Conservation (phyloP, 2,797 vertebrate species). For the Mormyrops attenuatus region DNA sequence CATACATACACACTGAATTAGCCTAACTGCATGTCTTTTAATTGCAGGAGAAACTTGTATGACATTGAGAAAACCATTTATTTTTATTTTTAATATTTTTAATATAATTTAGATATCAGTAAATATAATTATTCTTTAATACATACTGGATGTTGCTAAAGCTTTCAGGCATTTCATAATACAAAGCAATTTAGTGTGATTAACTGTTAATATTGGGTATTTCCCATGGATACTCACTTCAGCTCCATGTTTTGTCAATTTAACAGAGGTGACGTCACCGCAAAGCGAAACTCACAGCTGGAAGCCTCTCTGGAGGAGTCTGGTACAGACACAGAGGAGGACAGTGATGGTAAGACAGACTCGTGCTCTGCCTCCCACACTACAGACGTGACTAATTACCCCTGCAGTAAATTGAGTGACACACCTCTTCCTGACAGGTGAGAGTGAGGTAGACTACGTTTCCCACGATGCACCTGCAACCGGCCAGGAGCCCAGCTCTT, state of each 20-base stretch:
- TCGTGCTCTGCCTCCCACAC: not conserved
- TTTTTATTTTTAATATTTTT: not conserved
- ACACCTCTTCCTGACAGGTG: conserved; percentile 41
- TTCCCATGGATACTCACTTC: not conserved
- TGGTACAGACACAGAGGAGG: conserved; percentile 59
- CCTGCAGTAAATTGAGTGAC: not conserved
- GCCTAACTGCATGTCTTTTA: not conserved
- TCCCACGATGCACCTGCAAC: conserved; percentile 30
- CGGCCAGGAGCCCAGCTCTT: conserved; percentile 39
- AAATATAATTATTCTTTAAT: not conserved
- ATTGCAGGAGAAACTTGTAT: not conserved
- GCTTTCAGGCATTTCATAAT: not conserved
- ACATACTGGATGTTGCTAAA: not conserved
- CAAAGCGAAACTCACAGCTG: conserved; percentile 54
- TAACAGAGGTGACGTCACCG: conserved; percentile 65
- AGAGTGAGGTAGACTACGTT: conserved; percentile 39
- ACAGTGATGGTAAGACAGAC: conserved; percentile 44
- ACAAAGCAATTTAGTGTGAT: not conserved
- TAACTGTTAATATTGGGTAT: not conserved
- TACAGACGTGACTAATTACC: not conserved
- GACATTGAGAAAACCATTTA: not conserved
- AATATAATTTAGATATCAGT: not conserved
- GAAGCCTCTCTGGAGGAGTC: conserved; percentile 56
- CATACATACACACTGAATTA: not conserved
- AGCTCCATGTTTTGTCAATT: not conserved